phyloP scores from a whole-genome alignment of 2,797 vertebrate genomes.

The Arrhamphus sclerolepis region DNA sequence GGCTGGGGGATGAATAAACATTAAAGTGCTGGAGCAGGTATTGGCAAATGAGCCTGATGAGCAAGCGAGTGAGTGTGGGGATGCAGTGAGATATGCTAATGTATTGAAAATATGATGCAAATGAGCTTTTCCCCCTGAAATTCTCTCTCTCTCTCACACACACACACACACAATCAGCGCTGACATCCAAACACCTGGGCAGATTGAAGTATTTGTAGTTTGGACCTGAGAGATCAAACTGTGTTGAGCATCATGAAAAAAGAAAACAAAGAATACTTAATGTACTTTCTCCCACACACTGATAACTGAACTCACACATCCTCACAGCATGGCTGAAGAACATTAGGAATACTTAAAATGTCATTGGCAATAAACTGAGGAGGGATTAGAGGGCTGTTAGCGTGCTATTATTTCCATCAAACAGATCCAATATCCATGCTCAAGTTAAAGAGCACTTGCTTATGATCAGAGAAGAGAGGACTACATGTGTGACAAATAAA shows the following conservation, averaged over 20 bases:
- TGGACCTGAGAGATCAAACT: slow-evolving; percentile 12
- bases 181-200: slow-evolving; percentile 10
- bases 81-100: slow-evolving; percentile 57
- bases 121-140: slow-evolving; percentile 31
- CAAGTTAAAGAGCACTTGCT: slow-evolving; percentile 45
- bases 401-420: slow-evolving; percentile 64
- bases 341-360: slow-evolving; percentile 66
- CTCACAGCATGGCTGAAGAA: slow-evolving; percentile 37
- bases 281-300: slow-evolving; percentile 19
- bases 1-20: slow-evolving; percentile 65
- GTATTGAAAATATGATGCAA: slow-evolving; percentile 52
- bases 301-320: slow-evolving; percentile 17
- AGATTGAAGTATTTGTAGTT: slow-evolving; percentile 5
- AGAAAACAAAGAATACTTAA: slow-evolving; percentile 2
- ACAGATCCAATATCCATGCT: slow-evolving; percentile 52
- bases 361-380: slow-evolving; percentile 57
- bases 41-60: slow-evolving; percentile 59
- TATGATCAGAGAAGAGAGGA: slow-evolving; percentile 10
- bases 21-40: slow-evolving; percentile 56
- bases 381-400: slow-evolving; percentile 66
- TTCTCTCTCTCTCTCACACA: too few relatives aligned
- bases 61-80: slow-evolving; percentile 26
- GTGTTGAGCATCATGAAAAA: slow-evolving; percentile 9
- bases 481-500: slow-evolving; percentile 17
- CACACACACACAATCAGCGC: neutral